Base-by-base conservation (phyloP, 2,797 vertebrate species). In the Microctenopoma stevenorrisi region DNA sequence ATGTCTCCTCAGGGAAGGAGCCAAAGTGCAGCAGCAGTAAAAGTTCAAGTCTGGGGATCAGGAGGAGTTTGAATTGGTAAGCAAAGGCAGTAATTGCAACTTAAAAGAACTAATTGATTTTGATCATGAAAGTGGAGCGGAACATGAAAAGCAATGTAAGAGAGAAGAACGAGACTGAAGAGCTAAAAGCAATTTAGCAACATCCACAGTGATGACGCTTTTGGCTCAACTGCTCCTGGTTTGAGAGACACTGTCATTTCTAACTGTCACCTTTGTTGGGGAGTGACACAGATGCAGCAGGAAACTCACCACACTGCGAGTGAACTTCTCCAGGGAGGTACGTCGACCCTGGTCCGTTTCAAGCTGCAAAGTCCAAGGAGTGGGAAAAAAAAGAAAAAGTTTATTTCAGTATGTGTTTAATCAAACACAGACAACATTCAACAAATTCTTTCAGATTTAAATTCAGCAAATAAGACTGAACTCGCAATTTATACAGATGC, bases 241-340 rank as follows among this genome's bases (percentile, higher is more conserved):
- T 64, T 48, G 2, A 0, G n/a, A 57, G 48, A 37, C 10, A 16
- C 40, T 42, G 4, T 42, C 25, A 49, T 59, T 14, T 48, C 12
- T 52, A 3, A 13, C 4, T 14, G 3, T 35, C 10, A 4, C 16
- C 16, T 37, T n/a, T 56, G 33, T 26, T 5, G 5, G 12, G 46
- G 38, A 15, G 1, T 53, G 25, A 42, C 38, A 52, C 37, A 49
- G 15, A 37, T 5, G 61, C 15, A 33, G n/a, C 0, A 7, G 47
- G 22, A 63, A 62, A 95, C 97, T 97, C 94, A 99, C 97, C 96
- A 99, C 92, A 0, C 96, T 98, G 92, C 96, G 97, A 80, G 97
- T 99, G 94, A 99, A 98, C 92, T 98, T 99, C 97, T 99, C 97
- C 96, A 99, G 94, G 77, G 98, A 99, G 74, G 97, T 99, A 92